A percentile compares a stretch with the other conserved stretches of the same genome.
phyloP scores from a whole-genome alignment of 2,113 vertebrate species.

The Pogonocichla stellata region DNA sequence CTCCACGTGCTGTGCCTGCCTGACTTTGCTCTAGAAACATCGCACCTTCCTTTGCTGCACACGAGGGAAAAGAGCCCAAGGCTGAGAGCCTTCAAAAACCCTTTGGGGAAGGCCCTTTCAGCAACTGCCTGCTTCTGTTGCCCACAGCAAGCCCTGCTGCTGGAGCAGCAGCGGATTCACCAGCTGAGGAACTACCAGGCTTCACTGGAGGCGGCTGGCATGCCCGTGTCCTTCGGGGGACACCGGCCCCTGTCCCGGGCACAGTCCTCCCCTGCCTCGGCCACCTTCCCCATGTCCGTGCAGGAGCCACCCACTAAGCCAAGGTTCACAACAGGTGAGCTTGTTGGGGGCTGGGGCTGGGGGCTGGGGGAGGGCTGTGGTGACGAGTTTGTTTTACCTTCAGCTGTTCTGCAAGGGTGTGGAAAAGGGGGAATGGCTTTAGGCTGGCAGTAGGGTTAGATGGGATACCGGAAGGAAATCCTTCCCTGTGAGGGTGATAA shows the following conservation, averaged over 20 bases:
- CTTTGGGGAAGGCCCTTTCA: neutral
- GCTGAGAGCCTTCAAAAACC: neutral
- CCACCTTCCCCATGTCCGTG: constrained; percentile 88
- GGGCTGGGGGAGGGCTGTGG: neutral
- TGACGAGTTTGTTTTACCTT: accelerated
- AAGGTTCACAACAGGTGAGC: constrained; percentile 92
- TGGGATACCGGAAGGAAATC: neutral
- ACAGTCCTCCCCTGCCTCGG: constrained; percentile 92
- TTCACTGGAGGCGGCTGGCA: constrained; percentile 89
- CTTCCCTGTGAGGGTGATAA: neutral
- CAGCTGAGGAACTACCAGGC: constrained; percentile 96
- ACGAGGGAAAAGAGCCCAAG: accelerated
- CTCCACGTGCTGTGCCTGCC: neutral
- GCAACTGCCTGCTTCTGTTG: neutral
- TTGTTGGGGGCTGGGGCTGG: neutral
- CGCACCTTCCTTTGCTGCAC: neutral
- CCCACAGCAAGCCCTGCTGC: constrained; percentile 88
- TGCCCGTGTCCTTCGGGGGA: constrained; percentile 82
- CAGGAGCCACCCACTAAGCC: constrained; percentile 89
- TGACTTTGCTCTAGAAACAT: accelerated
- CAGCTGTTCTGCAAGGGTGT: neutral
- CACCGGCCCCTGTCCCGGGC: constrained; percentile 94
- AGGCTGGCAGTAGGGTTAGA: neutral
- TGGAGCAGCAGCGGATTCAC: constrained; percentile 96
- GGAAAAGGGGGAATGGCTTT: neutral